These are phyloP conservation scores for Lepidocolaptes lacrymiger DNA, from an alignment of 2,797 vertebrate genomes.

Conservation along the genomic window DNA sequence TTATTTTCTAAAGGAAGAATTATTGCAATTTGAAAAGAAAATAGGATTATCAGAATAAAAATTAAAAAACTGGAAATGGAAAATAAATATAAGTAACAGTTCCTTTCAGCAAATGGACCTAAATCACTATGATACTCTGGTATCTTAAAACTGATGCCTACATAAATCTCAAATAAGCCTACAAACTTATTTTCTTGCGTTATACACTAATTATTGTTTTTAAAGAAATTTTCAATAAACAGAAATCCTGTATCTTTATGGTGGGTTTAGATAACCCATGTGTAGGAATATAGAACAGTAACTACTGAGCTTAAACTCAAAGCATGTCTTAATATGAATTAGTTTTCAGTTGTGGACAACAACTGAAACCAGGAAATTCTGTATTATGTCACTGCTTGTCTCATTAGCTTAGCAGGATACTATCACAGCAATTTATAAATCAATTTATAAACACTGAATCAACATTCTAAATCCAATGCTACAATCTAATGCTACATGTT, in stretches of 20 bases:
- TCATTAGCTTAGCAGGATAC: background rate
- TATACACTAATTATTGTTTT: background rate
- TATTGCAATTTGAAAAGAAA: background rate
- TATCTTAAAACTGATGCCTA: background rate
- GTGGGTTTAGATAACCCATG: background rate
- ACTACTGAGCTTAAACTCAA: background rate
- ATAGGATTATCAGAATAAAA: background rate
- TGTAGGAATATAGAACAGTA: background rate
- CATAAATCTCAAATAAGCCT: background rate
- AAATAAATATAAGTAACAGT: background rate
- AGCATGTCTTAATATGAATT: background rate
- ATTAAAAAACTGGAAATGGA: background rate
- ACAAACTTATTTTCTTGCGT: background rate
- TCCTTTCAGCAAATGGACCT: background rate
- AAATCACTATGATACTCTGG: background rate
- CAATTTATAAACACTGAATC: background rate
- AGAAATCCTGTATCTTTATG: background rate
- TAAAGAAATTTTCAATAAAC: background rate
- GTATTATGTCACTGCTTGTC: background rate
- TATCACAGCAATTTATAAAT: background rate
- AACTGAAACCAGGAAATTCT: background rate
- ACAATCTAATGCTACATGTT: background rate
- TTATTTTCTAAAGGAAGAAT: background rate
- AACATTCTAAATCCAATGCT: background rate
- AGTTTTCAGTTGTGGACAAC: background rate